Base-by-base conservation (phyloP, 2,888 invertebrate species). In the Bruchidius siliquastri region DNA sequence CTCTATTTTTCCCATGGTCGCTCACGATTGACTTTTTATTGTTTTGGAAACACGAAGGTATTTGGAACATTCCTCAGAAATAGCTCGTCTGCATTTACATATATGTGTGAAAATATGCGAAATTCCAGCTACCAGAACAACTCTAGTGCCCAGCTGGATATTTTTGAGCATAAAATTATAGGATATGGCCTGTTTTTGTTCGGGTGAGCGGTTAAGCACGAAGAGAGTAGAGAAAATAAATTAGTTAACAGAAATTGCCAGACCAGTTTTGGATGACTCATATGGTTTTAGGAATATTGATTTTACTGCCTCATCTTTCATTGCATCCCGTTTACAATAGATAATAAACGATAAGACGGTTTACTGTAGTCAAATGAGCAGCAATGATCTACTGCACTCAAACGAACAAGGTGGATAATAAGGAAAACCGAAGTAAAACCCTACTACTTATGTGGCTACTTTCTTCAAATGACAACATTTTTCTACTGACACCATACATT, bases 1-100 rank as follows among this genome's bases (percentile, higher is more conserved):
- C 77, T 80, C 80, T 80, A 83, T 84, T 84, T 84, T 85, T 85
- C 84, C 82, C 83, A 81, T 83, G 83, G 84, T 83, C 82, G 84
- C 83, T 84, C 84, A 83, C 83, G 84, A 84, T 83, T 49, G 49
- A 82, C 80, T 83, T 81, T 79, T 80, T 82, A 77, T 73, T 72
- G 72, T 74, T 72, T 71, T 73, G 69, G 8, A 70, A 69, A 73
- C 75, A 74, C 74, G 74, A 75, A 74, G 73, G 71, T 71, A 74
- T 76, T 74, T 76, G 70, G 72, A 76, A 70, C 73, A 74, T 73
- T 74, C 72, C 70, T 30, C 75, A 71, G 72, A 75, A 73, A 73
- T 70, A 30, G 22, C 32, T 30, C 68, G n/a, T 68, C 20, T 22
- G n/a, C 67, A 21, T 68, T 68, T 22, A 20, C 68, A 68, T 21